phyloP scores from a whole-genome alignment of 2,888 invertebrate species.

The Thumatha senex region DNA sequence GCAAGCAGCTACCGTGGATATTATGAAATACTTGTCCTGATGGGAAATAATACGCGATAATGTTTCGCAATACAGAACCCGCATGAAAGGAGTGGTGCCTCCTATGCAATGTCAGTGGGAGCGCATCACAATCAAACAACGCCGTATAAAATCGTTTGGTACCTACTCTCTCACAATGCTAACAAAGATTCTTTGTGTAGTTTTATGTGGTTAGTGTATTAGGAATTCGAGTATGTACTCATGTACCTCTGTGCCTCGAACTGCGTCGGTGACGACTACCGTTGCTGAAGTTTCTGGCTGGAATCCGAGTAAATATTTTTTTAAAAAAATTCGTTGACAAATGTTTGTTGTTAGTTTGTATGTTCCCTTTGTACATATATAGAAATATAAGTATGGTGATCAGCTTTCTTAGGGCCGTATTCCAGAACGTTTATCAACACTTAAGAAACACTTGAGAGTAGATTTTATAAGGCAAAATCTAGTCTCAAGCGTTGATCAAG shows the following conservation, averaged over 20 bases:
- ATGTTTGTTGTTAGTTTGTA: no score
- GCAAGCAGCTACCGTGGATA: not conserved
- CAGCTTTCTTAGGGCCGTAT: no score
- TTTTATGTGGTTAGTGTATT: slow-evolving; percentile 1
- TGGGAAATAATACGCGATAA: slow-evolving; percentile 25
- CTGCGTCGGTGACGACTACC: no score
- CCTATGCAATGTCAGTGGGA: slow-evolving; percentile 55
- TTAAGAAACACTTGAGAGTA: no score
- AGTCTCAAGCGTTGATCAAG: no score
- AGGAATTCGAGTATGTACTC: not conserved
- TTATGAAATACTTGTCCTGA: slow-evolving; percentile 65
- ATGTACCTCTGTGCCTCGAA: not conserved
- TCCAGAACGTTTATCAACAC: no score
- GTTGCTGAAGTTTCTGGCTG: no score
- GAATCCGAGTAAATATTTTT: no score
- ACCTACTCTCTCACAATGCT: slow-evolving; percentile 9
- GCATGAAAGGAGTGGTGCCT: slow-evolving; percentile 62
- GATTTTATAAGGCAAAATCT: no score
- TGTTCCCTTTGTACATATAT: no score
- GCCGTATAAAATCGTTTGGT: slow-evolving; percentile 1
- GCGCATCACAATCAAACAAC: slow-evolving; percentile 25
- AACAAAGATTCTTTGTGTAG: slow-evolving; percentile 15
- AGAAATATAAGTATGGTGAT: no score
- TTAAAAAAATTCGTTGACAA: no score
- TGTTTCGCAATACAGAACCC: slow-evolving; percentile 50